Evolutionary conservation across 92 coral and sea anemone genomes (phyloP), one percentile per base, ranked within the genome.

Genomic region (Isaurus tuberculatus): DNA sequence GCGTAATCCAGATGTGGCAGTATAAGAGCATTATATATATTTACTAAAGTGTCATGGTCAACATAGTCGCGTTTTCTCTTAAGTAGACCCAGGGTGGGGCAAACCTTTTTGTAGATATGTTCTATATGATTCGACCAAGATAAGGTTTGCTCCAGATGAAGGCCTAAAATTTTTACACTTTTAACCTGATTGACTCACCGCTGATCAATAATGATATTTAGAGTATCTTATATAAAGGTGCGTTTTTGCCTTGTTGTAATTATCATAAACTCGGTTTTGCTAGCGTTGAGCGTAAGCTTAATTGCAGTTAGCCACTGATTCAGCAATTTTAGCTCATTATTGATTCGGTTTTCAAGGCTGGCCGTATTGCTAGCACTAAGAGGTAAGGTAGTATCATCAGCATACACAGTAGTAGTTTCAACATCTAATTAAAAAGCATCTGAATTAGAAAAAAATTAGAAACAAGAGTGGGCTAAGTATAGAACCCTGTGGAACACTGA

Each of bases 371-470:
- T 27, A 28, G 83, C 83, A 77, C 42, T 25, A 32, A 77, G 33
- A 63, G 83, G 55, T 36, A 77, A n/a, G 22, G 32, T 77, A 20
- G 83, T 57, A 55, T 77, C 83, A 57, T 58, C 70, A 77, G 69
- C 83, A 30, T 77, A 60, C 46, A 53, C 53, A 30, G 44, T 53
- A 51, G 68, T 10, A 1, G 32, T 53, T 30, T 67, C 66, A 0
- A 10, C n/a, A 36, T 53, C 48, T 8, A 75, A 31, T 31, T 68
- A 75, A 28, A 28, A 29, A 66, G 81, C 4, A 75, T 27, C 2
- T 75, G 68, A 75, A 51, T 75, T 15, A n/a, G n/a, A 75, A 22
- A 46, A 51, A 75, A 15, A 74, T 48, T 64, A 74, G 43, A 74
- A 74, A 74, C 34, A 74, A 74, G 9, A 74, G 81, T 4, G 36